These are phyloP conservation scores for Cyrtorhinus lividipennis DNA, from an alignment of 1,140 invertebrate species.

Conservation along the genomic window DNA sequence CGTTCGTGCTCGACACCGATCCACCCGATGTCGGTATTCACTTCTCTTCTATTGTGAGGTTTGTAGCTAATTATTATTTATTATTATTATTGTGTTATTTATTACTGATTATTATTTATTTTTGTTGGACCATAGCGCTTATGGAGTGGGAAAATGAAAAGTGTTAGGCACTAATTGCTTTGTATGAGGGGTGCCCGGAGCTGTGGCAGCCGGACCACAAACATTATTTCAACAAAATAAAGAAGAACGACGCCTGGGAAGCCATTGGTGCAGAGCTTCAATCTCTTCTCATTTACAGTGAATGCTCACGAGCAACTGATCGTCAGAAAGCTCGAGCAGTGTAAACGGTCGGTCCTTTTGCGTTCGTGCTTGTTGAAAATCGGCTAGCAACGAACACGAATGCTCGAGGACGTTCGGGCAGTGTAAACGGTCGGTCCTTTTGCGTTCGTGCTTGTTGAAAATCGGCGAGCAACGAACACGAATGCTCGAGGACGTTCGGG, in stretches of 20 bases:
- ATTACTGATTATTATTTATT: too few species aligned
- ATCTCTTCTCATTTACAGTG: background rate
- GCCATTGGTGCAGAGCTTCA: background rate
- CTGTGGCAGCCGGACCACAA: background rate
- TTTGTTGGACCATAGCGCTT: too few species aligned
- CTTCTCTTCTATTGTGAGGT: too few species aligned
- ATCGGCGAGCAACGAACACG: too few species aligned
- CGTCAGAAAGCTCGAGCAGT: background rate
- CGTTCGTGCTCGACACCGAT: too few species aligned
- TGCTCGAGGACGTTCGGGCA: background rate
- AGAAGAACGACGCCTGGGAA: background rate
- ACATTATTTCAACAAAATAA: constrained; percentile 1
- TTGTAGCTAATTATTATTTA: too few species aligned
- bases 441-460: too few species aligned
- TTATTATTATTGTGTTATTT: too few species aligned
- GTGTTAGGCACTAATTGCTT: background rate
- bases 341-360: background rate
- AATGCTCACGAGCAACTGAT: background rate
- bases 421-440: too few species aligned
- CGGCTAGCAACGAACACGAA: too few species aligned
- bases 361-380: background rate
- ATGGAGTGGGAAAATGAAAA: constrained; percentile 8
- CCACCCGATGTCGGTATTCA: too few species aligned
- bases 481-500: too few species aligned
- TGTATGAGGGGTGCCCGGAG: constrained; percentile 3